Percentiles rank a stretch among this genome's conserved stretches.
These are phyloP conservation scores for Eubasilissa regina DNA, from an alignment of 1,140 invertebrate species.

Conservation along the genomic window DNA sequence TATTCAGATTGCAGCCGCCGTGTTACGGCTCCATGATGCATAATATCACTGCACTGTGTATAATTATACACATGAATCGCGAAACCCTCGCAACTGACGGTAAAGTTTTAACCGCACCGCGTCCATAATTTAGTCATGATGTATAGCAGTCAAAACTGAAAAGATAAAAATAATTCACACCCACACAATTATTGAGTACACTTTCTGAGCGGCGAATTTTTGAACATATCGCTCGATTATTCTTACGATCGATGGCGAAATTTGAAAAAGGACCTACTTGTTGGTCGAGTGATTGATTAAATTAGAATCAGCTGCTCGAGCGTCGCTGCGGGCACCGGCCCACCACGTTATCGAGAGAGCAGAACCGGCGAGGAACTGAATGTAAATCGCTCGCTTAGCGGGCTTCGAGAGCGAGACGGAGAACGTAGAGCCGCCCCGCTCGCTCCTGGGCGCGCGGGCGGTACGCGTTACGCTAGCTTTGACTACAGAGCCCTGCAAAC, in stretches of 20 bases:
- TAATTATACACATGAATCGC: no score
- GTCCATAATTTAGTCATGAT: no score
- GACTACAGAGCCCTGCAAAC: conserved; percentile 17
- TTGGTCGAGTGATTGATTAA: neutral
- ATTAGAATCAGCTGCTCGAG: neutral
- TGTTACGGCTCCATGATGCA: no score
- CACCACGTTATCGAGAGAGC: conserved; percentile 27
- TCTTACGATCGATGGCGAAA: neutral
- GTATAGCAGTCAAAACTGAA: no score
- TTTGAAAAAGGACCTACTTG: neutral
- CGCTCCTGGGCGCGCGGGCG: conserved; percentile 61
- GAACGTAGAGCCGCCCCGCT: conserved; percentile 44
- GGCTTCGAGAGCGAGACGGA: neutral
- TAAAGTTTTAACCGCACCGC: no score
- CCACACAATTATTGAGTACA: no score
- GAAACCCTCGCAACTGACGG: no score
- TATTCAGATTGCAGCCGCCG: no score
- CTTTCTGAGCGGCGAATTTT: no score
- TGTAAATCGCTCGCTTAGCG: neutral
- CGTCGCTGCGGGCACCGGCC: neutral
- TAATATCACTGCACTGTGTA: no score
- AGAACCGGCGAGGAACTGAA: conserved; percentile 60
- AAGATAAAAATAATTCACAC: no score
- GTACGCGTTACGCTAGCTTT: conserved; percentile 61
- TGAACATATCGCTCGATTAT: no score